Conservation (phyloP, 2,797 vertebrate genomes). For the Lithobates sylvaticus region DNA sequence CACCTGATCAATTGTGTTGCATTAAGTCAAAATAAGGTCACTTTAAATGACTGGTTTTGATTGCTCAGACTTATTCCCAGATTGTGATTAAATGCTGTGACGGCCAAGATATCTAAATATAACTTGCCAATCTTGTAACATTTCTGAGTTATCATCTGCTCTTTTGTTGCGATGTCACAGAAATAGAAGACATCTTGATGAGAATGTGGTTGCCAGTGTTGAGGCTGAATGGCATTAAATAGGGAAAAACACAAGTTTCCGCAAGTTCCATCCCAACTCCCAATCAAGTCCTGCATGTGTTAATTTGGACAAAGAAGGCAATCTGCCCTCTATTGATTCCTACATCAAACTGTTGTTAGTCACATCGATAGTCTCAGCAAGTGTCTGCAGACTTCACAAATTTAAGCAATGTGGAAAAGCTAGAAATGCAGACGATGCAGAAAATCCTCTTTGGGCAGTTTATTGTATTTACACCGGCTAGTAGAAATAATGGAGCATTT, state of each 20-base stretch:
- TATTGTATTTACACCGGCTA: not conserved
- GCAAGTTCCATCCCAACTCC: constrained; percentile 46
- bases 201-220: constrained; percentile 52
- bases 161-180: constrained; percentile 69
- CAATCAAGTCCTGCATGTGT: constrained; percentile 60
- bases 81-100: constrained; percentile 54
- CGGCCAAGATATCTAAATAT: constrained; percentile 69
- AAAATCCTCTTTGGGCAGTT: constrained; percentile 20
- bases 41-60: not conserved
- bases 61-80: constrained; percentile 59
- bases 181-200: constrained; percentile 67
- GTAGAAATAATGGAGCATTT: not conserved
- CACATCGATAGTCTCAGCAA: constrained; percentile 63
- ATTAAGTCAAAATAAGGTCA: not conserved
- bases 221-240: constrained; percentile 60
- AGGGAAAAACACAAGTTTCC: constrained; percentile 49
- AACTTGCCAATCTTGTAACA: constrained; percentile 67
- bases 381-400: constrained; percentile 29
- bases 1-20: no score
- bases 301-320: constrained; percentile 67
- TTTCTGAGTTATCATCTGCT: constrained; percentile 69
- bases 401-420: constrained; percentile 10
- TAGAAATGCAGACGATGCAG: constrained; percentile 20
- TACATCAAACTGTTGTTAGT: constrained; percentile 67
- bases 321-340: constrained; percentile 68